Evolutionary conservation across 1,140 invertebrate genomes (phyloP), one percentile per base, ranked within the genome.

Genomic region (Phymorhynchus buccinoides): DNA sequence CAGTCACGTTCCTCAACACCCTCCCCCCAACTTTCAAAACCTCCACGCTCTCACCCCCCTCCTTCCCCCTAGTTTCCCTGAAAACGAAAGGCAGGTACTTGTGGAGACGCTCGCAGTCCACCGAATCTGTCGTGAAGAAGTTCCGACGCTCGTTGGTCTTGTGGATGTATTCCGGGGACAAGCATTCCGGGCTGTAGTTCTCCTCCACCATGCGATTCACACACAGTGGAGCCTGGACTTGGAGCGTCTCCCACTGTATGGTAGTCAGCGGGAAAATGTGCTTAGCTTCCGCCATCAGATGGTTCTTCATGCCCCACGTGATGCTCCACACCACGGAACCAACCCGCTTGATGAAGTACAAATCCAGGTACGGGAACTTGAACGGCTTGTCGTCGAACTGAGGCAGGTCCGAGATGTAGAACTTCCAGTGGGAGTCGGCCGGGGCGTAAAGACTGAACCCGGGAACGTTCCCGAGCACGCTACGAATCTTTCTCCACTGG

Each of bases 301-400:
- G 89, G 7, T 84, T 81, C 71, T 86, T 88, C 39, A 86, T 88
- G 9, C 85, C 84, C 42, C 87, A 88, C 6, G 84, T 86, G n/a
- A 86, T 83, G 62, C 91, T 87, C 90, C 89, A 92, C 9, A 92
- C 88, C 81, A 90, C 90, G 14, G 90, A 91, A 3, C 85, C 86
- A 77, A 90, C 89, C 80, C 90, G 88, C 3, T 42, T 56, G 83
- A 90, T 91, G 68, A 92, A 91, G 84, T 91, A 92, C 68, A 92
- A 88, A 79, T 92, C 91, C 14, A 92, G 80, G 82, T 89, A 91
- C 3, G 91, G 91, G 90, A 89, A 92, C 56, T 86, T 83, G 73
- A 87, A 88, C 22, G 86, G 84, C 77, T 80, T 81, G 66, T 89
- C 71, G 3, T 66, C n/a, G 41, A 89, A 83, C 6, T 30, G 37